These are phyloP conservation scores for Leptopterna dolabrata DNA, from an alignment of 2,888 invertebrate genomes.

Conservation along the genomic window DNA sequence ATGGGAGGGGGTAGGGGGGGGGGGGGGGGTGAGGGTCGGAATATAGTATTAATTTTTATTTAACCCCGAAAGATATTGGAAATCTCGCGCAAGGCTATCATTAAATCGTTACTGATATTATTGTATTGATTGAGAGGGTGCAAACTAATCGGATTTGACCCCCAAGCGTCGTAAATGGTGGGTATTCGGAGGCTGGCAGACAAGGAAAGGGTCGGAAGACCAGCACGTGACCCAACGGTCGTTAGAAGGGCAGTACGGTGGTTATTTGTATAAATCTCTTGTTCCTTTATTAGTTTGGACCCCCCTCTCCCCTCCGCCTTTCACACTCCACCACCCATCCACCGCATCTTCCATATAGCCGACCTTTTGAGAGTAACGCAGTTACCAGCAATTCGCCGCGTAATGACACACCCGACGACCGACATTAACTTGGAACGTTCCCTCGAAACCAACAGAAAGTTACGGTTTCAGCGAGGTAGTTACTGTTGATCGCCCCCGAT, in stretches of 20 bases:
- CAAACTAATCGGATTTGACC: conserved; percentile 49
- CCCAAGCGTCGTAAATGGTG: conserved; percentile 32
- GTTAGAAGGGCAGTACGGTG: conserved; percentile 19
- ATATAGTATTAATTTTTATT: conserved; percentile 39
- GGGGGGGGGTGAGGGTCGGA: not conserved
- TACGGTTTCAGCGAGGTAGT: not conserved
- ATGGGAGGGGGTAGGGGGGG: not conserved
- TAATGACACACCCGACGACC: conserved; percentile 4
- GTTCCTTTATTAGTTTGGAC: conserved; percentile 44
- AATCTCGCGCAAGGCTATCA: not conserved
- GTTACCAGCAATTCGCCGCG: not conserved
- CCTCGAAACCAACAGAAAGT: not conserved
- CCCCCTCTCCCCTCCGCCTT: not conserved
- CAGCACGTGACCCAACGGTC: conserved; percentile 35
- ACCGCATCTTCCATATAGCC: not conserved
- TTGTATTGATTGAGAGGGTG: conserved; percentile 51
- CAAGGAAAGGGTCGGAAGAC: not conserved
- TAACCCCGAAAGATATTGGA: conserved; percentile 31
- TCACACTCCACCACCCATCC: not conserved
- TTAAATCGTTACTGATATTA: conserved; percentile 46
- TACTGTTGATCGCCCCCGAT: not conserved
- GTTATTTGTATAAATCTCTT: conserved; percentile 52
- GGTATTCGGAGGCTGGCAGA: not conserved
- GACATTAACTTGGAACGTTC: conserved; percentile 11
- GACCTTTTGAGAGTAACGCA: not conserved